These are phyloP conservation scores for Macquaria ambigua DNA, from an alignment of 2,113 vertebrate species.

Conservation along the genomic window DNA sequence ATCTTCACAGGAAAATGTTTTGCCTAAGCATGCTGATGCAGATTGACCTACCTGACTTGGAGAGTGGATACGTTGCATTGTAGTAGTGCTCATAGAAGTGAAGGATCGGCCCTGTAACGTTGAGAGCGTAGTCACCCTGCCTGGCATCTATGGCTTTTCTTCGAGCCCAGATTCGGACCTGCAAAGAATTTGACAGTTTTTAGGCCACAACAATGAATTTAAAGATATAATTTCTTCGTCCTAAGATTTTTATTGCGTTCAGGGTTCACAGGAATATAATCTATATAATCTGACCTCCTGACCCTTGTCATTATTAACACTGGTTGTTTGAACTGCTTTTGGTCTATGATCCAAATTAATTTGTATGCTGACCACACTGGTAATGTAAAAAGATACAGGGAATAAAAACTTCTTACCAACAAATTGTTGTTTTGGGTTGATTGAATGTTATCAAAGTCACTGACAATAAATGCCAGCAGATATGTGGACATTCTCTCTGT, in stretches of 20 bases:
- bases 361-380: neutral
- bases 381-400: neutral
- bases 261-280: neutral
- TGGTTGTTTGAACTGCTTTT: neutral
- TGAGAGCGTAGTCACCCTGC: slow-evolving; percentile 87
- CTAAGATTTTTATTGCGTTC: neutral
- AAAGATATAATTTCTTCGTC: neutral
- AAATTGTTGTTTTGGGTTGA: rapidly evolving
- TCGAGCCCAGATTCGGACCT: slow-evolving; percentile 95
- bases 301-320: neutral
- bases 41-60: slow-evolving; percentile 87
- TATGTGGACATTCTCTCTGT: slow-evolving; percentile 94
- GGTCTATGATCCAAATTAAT: neutral
- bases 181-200: slow-evolving; percentile 31
- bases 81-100: slow-evolving; percentile 88
- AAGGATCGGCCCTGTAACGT: slow-evolving; percentile 86
- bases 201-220: rapidly evolving
- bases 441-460: slow-evolving; percentile 68
- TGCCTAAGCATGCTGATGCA: neutral
- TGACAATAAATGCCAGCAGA: slow-evolving; percentile 93
- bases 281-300: neutral
- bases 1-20: slow-evolving; percentile 1
- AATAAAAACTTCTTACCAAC: slow-evolving; percentile 79
- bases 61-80: slow-evolving; percentile 86
- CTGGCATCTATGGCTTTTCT: slow-evolving; percentile 74